These are phyloP conservation scores for Dynastes maya DNA, from an alignment of 2,888 invertebrate species.

Conservation along the genomic window DNA sequence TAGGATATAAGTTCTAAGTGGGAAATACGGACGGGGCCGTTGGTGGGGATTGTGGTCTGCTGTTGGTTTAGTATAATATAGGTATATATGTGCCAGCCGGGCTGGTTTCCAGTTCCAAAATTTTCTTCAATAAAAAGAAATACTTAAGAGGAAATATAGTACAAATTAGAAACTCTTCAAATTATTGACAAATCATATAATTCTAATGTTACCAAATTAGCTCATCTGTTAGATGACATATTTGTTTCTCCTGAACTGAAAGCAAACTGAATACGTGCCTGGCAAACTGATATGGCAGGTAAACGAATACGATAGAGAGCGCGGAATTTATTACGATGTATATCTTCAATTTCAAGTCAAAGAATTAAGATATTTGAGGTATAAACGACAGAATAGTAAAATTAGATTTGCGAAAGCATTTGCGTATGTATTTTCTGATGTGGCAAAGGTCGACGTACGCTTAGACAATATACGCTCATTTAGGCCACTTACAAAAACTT, in stretches of 20 bases:
- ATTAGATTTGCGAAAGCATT: neutral
- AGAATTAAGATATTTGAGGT: neutral
- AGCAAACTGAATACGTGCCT: conserved; percentile 7
- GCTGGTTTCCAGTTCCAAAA: no score
- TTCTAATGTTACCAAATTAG: no score
- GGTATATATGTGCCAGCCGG: no score
- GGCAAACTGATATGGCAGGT: neutral
- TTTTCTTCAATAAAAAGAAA: no score
- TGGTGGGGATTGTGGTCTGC: no score
- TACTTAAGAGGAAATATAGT: no score
- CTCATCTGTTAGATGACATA: no score
- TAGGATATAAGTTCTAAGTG: no score
- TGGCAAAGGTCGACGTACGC: conserved; percentile 28
- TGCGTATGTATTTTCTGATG: conserved; percentile 12
- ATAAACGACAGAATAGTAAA: neutral
- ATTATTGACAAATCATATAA: no score
- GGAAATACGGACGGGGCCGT: no score
- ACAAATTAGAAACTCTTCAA: no score
- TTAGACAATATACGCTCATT: neutral
- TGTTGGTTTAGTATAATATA: no score
- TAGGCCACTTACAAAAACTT: conserved; percentile 23
- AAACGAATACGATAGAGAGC: neutral
- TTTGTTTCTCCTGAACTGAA: neutral
- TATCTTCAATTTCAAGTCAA: neutral
- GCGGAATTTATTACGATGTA: neutral